Evolutionary conservation across 1,140 invertebrate species (phyloP).

Genomic region (Xylocopa sonorina): DNA sequence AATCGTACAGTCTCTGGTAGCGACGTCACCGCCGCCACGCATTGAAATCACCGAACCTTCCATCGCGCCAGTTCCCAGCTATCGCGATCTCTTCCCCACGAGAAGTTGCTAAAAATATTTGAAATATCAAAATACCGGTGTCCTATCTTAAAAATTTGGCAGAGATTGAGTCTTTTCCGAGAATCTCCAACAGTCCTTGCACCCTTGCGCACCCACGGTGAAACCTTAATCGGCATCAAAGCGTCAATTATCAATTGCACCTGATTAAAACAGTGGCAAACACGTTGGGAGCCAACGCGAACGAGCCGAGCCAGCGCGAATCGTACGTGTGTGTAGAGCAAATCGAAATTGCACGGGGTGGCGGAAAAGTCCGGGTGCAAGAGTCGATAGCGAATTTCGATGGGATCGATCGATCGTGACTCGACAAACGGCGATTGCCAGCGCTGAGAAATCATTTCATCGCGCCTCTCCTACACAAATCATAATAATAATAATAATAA

Average conservation of each 20-base stretch:
- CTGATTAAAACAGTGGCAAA: neutral
- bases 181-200: neutral
- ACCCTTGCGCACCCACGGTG: neutral
- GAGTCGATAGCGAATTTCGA: neutral
- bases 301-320: neutral
- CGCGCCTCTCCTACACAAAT: conserved; percentile 1
- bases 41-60: conserved; percentile 4
- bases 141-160: neutral
- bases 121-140: neutral
- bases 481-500: conserved; percentile 3
- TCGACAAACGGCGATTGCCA: neutral
- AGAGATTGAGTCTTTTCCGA: neutral
- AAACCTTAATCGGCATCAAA: neutral
- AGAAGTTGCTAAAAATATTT: too few relatives aligned
- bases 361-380: neutral
- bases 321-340: neutral
- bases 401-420: neutral
- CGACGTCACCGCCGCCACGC: neutral
- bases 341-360: conserved; percentile 11
- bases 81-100: too few relatives aligned
- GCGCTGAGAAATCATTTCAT: conserved; percentile 20
- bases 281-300: too few relatives aligned
- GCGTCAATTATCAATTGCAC: neutral
- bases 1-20: too few relatives aligned
- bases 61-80: too few relatives aligned